Conservation (phyloP, 2,888 invertebrate species). For the Drosophila meridionalis region DNA sequence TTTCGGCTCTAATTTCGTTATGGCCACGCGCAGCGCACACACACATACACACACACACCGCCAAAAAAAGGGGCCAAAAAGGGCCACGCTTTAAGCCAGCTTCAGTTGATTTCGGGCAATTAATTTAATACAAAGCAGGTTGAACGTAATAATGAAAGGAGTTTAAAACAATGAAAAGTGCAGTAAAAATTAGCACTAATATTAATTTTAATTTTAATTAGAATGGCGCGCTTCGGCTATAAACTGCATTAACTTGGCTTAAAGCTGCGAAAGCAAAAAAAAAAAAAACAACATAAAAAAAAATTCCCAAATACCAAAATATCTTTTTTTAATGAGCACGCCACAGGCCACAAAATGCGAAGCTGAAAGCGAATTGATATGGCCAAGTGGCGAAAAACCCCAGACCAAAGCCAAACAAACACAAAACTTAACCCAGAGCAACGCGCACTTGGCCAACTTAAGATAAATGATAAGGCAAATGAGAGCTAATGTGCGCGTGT, state of each 20-base stretch:
- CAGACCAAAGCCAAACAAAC: conserved; percentile 3
- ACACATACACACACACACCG: neutral
- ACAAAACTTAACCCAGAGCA: conserved; percentile 36
- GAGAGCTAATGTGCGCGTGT: conserved; percentile 8
- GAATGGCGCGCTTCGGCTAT: conserved; percentile 22
- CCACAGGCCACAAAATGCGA: conserved; percentile 64
- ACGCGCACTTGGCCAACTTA: conserved; percentile 57
- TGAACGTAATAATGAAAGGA: conserved; percentile 25
- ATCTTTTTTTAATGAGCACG: conserved; percentile 8
- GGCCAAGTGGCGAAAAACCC: conserved; percentile 38
- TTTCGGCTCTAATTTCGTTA: conserved; percentile 51
- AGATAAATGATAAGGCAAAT: conserved; percentile 78
- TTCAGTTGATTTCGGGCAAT: conserved; percentile 50
- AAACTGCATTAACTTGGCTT: conserved; percentile 66
- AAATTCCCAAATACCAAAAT: conserved; percentile 35
- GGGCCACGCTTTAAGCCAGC: conserved; percentile 25
- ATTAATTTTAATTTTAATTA: conserved; percentile 72
- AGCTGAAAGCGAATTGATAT: conserved; percentile 69
- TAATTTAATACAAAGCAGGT: conserved; percentile 58
- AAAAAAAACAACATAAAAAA: conserved; percentile 49
- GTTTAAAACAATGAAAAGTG: conserved; percentile 45
- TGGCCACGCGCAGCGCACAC: conserved; percentile 31
- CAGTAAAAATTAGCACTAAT: conserved; percentile 60
- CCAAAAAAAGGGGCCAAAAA: conserved; percentile 25
- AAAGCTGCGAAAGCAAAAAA: conserved; percentile 47